Conservation (phyloP, 2,113 vertebrate genomes). For the Bucco capensis region DNA sequence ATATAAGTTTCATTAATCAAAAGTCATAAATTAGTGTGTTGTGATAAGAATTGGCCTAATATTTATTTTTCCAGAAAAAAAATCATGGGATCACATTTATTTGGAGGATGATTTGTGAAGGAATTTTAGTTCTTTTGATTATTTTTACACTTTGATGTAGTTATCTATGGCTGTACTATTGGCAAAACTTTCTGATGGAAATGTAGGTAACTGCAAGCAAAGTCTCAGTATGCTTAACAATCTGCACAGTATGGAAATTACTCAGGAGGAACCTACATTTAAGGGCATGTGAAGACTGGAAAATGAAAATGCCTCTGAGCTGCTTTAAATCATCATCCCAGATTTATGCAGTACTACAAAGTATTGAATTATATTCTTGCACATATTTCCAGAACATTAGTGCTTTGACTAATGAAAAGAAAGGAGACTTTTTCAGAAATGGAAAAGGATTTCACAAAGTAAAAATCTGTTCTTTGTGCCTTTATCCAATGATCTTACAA, state of each 20-base stretch:
- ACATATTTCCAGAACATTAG: background rate
- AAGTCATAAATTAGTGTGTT: background rate
- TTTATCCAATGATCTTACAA: background rate
- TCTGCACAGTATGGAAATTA: background rate
- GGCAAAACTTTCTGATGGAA: background rate
- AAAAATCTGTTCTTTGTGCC: background rate
- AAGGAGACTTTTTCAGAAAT: background rate
- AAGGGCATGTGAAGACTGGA: background rate
- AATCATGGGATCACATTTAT: background rate
- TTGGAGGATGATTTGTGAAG: background rate
- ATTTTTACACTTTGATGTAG: background rate
- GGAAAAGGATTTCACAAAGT: background rate
- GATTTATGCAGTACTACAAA: background rate
- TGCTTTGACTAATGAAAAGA: background rate
- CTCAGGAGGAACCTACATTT: background rate
- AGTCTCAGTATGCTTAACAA: background rate
- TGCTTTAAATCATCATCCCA: background rate
- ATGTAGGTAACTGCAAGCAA: background rate
- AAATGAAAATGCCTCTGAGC: background rate
- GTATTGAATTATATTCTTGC: background rate
- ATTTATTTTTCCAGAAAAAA: background rate
- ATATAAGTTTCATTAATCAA: background rate
- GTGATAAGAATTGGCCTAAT: background rate
- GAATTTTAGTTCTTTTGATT: background rate
- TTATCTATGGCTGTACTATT: background rate